Percentiles rank a stretch among this genome's conserved stretches.
Conservation (phyloP, 1,140 invertebrate genomes). For the Ephestia elutella region DNA sequence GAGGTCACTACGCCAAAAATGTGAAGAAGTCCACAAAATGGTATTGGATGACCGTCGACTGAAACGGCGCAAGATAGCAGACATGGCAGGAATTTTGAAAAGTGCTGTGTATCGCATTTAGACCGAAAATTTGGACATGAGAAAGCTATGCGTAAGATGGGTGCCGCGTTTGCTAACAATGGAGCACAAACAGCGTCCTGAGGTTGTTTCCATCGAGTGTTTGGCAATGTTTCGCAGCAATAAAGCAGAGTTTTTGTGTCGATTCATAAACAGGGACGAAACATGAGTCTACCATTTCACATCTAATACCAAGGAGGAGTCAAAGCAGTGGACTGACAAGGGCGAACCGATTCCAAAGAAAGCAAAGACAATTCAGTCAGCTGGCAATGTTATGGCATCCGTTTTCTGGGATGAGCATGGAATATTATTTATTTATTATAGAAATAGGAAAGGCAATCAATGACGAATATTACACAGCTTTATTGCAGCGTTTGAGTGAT, state of each 20-base stretch:
- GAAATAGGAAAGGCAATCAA: conserved; percentile 29
- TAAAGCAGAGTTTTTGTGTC: conserved; percentile 14
- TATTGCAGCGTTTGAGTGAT: not conserved
- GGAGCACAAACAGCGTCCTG: conserved; percentile 4
- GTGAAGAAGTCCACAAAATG: conserved; percentile 7
- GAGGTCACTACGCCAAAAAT: conserved; percentile 2
- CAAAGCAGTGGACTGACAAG: conserved; percentile 15
- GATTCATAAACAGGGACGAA: conserved; percentile 19
- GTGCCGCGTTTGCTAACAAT: conserved; percentile 10
- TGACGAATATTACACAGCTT: conserved; percentile 21
- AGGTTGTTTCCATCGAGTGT: conserved; percentile 6
- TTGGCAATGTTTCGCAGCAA: conserved; percentile 15
- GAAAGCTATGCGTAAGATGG: conserved; percentile 6
- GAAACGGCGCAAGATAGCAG: not conserved
- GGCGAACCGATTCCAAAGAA: conserved; percentile 14
- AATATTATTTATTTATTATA: conserved; percentile 32
- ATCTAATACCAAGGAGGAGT: conserved; percentile 6
- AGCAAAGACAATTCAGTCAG: not conserved
- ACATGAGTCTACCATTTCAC: conserved; percentile 17
- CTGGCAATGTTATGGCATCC: conserved; percentile 26
- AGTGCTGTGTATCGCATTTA: conserved; percentile 3
- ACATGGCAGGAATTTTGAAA: not conserved
- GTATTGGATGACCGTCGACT: not conserved
- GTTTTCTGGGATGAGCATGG: conserved; percentile 48
- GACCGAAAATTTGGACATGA: conserved; percentile 9